Conservation (phyloP, 2,888 invertebrate genomes). For the Celastrina argiolus region DNA sequence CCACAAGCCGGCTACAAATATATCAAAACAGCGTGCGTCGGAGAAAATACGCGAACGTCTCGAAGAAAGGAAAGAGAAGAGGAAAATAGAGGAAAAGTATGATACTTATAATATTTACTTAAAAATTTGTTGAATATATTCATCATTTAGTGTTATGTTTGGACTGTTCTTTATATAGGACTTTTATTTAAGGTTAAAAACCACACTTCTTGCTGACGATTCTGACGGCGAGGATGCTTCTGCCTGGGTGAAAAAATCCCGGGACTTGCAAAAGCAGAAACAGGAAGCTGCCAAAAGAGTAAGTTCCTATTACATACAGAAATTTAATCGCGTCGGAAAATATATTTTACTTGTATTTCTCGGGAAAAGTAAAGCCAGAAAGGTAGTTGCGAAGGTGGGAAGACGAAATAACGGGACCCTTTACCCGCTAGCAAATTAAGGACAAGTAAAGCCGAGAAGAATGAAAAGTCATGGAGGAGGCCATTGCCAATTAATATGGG, state of each 20-base stretch:
- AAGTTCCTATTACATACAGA: too few species aligned
- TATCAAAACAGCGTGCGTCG: conserved; percentile 83
- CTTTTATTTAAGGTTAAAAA: conserved; percentile 48
- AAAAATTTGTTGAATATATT: neutral
- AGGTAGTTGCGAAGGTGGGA: too few species aligned
- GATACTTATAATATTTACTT: conserved; percentile 36
- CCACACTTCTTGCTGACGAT: conserved; percentile 78
- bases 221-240: conserved; percentile 84
- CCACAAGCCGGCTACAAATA: conserved; percentile 89
- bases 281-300: conserved; percentile 90
- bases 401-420: too few species aligned
- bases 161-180: neutral
- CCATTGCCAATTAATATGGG: too few species aligned
- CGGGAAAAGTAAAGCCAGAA: too few species aligned
- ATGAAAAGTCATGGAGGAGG: too few species aligned
- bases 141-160: neutral
- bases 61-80: conserved; percentile 86
- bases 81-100: conserved; percentile 83
- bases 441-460: too few species aligned
- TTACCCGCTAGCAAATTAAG: too few species aligned
- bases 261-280: conserved; percentile 87
- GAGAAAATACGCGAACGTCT: conserved; percentile 91
- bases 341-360: too few species aligned
- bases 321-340: too few species aligned
- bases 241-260: conserved; percentile 90